Base-by-base conservation (phyloP, 2,888 invertebrate species). In the Allophyes oxyacanthae region DNA sequence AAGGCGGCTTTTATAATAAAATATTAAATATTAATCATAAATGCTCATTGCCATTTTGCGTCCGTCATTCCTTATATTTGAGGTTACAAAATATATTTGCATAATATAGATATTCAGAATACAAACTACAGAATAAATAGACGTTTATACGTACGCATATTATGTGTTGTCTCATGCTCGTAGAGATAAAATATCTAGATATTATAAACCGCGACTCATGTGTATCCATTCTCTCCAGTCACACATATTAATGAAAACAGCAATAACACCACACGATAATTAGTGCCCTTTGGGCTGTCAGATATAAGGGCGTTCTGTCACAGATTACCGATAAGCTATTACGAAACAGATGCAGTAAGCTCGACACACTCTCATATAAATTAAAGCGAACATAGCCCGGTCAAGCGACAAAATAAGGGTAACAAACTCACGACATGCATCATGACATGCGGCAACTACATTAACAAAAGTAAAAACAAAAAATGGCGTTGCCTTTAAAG, bases 1-100 rank as follows among this genome's bases (percentile, higher is more conserved):
- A 28, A 66, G 65, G 71, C 66, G 71, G 66, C 49, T 64, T 66
- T 56, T 30, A 70, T 52, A 48, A 65, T 20, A 20, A 20, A 20
- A 20, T 20, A 20, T 20, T 20, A 49, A 55, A 7, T 49, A 57
- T 45, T 70, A 64, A 65, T 49, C 52, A 41, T 66, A 66, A 66
- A 66, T 70, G 71, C 66, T 70, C 30, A 45, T 15, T 38, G 52
- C 71, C 49, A 26, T 64, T 44, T 41, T 20, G 40, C 30, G 11
- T 56, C 8, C 25, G n/a, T 45, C 20, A 33, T 46, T 51, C 40
- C 34, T 45, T 51, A 70, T 36, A 6, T 52, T 32, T 44, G 50
- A 25, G 38, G 32, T 63, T 48, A n/a, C 25, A 28, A 46, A 38
- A 32, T 46, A 13, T 43, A 28, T 37, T 58, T 45, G 52, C 38